These are phyloP conservation scores for Apotomis capreana DNA, from an alignment of 2,888 invertebrate genomes.

Conservation along the genomic window DNA sequence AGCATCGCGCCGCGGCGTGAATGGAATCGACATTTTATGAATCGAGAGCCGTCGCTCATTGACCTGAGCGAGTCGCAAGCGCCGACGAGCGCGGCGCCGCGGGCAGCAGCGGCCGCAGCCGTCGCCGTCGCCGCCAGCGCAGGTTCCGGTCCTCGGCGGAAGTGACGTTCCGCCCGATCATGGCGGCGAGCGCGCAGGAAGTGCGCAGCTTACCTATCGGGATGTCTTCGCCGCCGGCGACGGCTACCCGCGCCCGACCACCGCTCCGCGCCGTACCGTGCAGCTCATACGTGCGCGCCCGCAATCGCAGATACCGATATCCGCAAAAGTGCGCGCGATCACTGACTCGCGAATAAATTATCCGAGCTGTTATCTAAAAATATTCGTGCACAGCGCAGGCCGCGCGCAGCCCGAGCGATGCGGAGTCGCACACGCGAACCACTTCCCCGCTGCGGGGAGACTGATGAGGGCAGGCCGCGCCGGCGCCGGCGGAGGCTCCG, in stretches of 20 bases:
- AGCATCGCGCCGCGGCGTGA: constrained; percentile 79
- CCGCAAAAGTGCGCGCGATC: constrained; percentile 80
- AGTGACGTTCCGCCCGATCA: constrained; percentile 80
- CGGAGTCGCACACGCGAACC: constrained; percentile 78
- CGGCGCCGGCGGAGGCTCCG: constrained; percentile 79
- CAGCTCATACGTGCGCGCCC: constrained; percentile 63
- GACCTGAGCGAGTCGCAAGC: constrained; percentile 57
- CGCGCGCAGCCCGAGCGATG: constrained; percentile 65
- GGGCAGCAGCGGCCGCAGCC: constrained; percentile 58
- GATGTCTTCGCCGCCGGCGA: constrained; percentile 71
- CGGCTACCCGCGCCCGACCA: constrained; percentile 58
- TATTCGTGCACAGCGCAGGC: constrained; percentile 77
- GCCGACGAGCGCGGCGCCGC: constrained; percentile 50
- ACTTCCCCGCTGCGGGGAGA: constrained; percentile 82
- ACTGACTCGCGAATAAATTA: constrained; percentile 81
- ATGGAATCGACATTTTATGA: constrained; percentile 83
- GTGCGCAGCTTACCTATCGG: constrained; percentile 83
- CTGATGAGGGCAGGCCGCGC: constrained; percentile 82
- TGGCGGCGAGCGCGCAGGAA: constrained; percentile 83
- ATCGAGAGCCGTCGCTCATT: constrained; percentile 80
- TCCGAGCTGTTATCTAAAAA: constrained; percentile 82
- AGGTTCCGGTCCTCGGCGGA: constrained; percentile 76
- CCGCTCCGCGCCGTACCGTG: constrained; percentile 49
- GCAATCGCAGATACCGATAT: constrained; percentile 74
- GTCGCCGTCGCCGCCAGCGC: constrained; percentile 62